Conservation (phyloP, 2,888 invertebrate species). For the Oscheius myriophilus region DNA sequence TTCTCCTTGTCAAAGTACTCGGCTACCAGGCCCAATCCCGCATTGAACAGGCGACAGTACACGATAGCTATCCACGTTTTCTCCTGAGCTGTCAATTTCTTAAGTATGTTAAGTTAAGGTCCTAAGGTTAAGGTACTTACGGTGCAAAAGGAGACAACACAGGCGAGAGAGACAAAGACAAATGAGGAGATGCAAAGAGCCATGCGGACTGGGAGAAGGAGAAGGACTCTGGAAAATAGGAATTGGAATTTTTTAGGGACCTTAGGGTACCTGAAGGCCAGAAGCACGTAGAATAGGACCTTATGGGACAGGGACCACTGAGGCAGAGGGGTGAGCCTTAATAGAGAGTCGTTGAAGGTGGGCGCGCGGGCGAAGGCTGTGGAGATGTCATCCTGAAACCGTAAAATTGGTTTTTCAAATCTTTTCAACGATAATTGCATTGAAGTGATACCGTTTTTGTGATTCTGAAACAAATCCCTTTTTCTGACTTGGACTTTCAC, state of each 20-base stretch:
- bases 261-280: constrained; percentile 49
- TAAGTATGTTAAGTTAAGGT: background rate
- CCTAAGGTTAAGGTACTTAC: constrained; percentile 34
- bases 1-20: constrained; percentile 49
- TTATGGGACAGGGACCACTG: constrained; percentile 37
- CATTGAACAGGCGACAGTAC: constrained; percentile 60
- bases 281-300: constrained; percentile 37
- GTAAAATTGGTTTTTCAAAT: background rate
- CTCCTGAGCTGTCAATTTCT: constrained; percentile 37
- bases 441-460: too few species aligned
- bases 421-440: too few species aligned
- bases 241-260: background rate
- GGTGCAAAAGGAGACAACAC: constrained; percentile 45
- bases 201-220: constrained; percentile 56
- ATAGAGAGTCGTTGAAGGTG: constrained; percentile 35
- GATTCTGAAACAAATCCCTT: too few species aligned
- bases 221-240: constrained; percentile 41
- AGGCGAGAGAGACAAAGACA: constrained; percentile 54
- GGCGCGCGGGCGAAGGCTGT: constrained; percentile 42
- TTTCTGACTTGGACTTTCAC: too few species aligned
- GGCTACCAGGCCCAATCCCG: constrained; percentile 59
- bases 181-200: constrained; percentile 57
- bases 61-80: constrained; percentile 55
- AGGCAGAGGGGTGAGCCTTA: constrained; percentile 30
- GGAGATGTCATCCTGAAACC: constrained; percentile 43